phyloP scores from a whole-genome alignment of 2,888 invertebrate genomes.

The Phasia obesa region DNA sequence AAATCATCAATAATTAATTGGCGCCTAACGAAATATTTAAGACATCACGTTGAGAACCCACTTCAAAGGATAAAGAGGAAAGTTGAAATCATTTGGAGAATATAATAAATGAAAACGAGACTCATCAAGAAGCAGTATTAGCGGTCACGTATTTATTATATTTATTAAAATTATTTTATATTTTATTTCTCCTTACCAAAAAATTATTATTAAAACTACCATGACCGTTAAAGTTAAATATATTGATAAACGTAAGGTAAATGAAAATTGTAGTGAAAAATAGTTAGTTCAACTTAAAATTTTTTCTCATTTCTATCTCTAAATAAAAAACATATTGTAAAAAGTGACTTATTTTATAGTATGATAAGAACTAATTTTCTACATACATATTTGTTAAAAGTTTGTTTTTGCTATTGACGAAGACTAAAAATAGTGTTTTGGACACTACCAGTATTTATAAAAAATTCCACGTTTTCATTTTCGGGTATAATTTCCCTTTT shows the following conservation, averaged over 20 bases:
- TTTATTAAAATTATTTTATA: conserved; percentile 5
- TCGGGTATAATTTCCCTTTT: neutral
- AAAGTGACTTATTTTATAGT: neutral
- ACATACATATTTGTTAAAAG: neutral
- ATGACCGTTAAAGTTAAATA: neutral
- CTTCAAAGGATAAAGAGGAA: neutral
- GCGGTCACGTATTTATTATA: conserved; percentile 6
- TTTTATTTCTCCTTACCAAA: neutral
- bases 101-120: neutral
- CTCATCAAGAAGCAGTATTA: neutral
- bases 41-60: neutral
- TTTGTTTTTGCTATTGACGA: neutral
- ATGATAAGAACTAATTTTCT: neutral
- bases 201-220: neutral
- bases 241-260: neutral
- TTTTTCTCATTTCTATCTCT: neutral
- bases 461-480: neutral
- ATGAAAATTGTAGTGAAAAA: neutral
- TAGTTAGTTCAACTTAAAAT: neutral
- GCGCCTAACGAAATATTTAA: neutral
- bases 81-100: too few relatives aligned
- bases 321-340: neutral
- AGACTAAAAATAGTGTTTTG: neutral
- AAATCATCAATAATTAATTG: neutral
- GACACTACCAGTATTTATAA: neutral